Evolutionary conservation across 53 echinoderm and acorn worm species (phyloP), one percentile per base, ranked within the genome.

Genomic region (Apostichopus leukothele): DNA sequence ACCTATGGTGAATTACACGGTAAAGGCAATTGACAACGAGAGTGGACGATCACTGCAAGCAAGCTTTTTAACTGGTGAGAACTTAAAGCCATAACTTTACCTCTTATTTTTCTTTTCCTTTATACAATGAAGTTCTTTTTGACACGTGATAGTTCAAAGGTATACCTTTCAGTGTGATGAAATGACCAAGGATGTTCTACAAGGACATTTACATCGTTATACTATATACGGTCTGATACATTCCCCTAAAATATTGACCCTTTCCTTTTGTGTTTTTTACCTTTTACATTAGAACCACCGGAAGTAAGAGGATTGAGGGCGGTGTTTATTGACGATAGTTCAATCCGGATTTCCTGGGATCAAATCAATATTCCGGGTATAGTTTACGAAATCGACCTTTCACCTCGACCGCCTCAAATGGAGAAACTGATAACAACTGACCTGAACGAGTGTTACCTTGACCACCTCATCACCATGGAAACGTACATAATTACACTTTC

Each of bases 401-500:
- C 89, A 23, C 93, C 93, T 4, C 76, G 74, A 10, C 78, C 55
- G 11, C 78, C 20, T 1, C 23, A 73, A 18, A 86, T 80, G 53
- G 73, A 25, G 9, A 55, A 67, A 5, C 89, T 88, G 2, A 79
- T 90, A 22, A 78, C 74, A 21, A 90, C 90, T 55, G 50, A 67
- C 50, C 71, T 18, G 19, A 89, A 51, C 60, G 78, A 91, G 74
- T 88, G 84, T 39, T 57, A 83, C 4, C 51, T 93, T 20, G 53
- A 76, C 57, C 71, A 85, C 68, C 93, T 93, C n/a, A 76, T 89
- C 50, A 90, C 93, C 51, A 85, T 88, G 86, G 86, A 84, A 16
- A 89, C 93, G 9, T 91, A 93, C 75, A 78, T 90, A 57, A 78
- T 93, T 13, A 88, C 93, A 54, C 55, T 93, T 12, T 84, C 84